phyloP scores from a whole-genome alignment of 1,140 invertebrate species.

The Phymastichus coffea region DNA sequence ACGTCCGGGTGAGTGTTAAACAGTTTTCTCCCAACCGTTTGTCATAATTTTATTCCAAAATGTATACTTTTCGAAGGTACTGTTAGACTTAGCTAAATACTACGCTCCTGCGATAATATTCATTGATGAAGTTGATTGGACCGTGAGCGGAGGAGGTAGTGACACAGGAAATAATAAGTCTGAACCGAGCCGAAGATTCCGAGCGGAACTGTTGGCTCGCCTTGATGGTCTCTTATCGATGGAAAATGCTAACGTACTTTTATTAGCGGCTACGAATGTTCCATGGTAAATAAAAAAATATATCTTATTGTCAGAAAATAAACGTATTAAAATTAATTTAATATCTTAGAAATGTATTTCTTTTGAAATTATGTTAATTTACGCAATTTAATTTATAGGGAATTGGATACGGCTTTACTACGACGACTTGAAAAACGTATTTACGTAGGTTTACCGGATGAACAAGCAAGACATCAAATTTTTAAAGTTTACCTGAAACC shows the following conservation, averaged over 20 bases:
- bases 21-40: neutral
- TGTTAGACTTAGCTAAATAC: slow-evolving; percentile 87
- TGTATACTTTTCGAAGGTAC: slow-evolving; percentile 58
- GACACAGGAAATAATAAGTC: slow-evolving; percentile 69
- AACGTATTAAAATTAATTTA: neutral
- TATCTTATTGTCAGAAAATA: too few relatives aligned
- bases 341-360: neutral
- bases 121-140: slow-evolving; percentile 93
- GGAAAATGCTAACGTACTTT: slow-evolving; percentile 63
- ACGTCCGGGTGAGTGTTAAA: slow-evolving; percentile 68
- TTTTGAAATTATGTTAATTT: neutral
- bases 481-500: slow-evolving; percentile 60
- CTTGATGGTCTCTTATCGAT: slow-evolving; percentile 79
- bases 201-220: slow-evolving; percentile 89
- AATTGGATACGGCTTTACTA: slow-evolving; percentile 84
- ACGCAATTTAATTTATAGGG: slow-evolving; percentile 58
- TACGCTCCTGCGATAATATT: slow-evolving; percentile 93
- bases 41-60: slow-evolving; percentile 10
- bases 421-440: slow-evolving; percentile 87
- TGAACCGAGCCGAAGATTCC: slow-evolving; percentile 88
- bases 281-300: slow-evolving; percentile 70
- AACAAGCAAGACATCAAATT: slow-evolving; percentile 64
- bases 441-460: slow-evolving; percentile 74
- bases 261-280: slow-evolving; percentile 87
- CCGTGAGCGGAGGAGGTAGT: slow-evolving; percentile 70